Base-by-base conservation (phyloP, 2,888 invertebrate genomes). In the Acronicta leporina region DNA sequence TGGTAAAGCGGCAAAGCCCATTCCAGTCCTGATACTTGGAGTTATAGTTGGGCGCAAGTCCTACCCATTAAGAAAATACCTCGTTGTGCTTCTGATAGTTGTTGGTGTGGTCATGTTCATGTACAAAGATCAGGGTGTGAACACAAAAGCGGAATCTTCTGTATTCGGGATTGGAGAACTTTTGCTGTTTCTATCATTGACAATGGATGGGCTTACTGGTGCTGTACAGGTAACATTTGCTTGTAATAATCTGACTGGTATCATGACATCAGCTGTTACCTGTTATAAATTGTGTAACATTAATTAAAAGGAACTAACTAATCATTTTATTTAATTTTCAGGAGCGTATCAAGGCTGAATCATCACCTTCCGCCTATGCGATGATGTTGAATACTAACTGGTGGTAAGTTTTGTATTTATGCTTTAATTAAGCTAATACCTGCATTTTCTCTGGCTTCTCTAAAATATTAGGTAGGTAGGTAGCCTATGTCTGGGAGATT, bases 1-100 rank as follows among this genome's bases (percentile, higher is more conserved):
- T 5, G 99, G 98, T 0, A 99, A 99, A 94, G 98, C 99, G 14
- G 99, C 98, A 16, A 99, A 99, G 91, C 99, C 99, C 0, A 99
- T 99, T 75, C 99, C 99, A 0, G 99, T 99, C 0, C 97, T 99
- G 98, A 92, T 99, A 35, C 95, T 99, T 2, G 99, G 99, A 1
- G 99, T 99, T 0, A 85, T 99, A 0, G 90, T 99, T 49, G 99
- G 99, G 0, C 96, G 96, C 51, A 99, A 99, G 87, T 95, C 96
- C 0, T 99, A 99, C 89, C 96, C 98, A 0, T 83, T 97, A 57
- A 95, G 95, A 72, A 99, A 99, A 84, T 99, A 99, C 89, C 84
- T 98, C 0, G 99, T 98, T 91, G 97, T 99, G 0, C 85, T 98
- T 0, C 94, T 99, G 45, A 99, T 99, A 73, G 99, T 99, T 0